phyloP scores from a whole-genome alignment of 2,888 invertebrate species.

The Mesorhabditis sp. region DNA sequence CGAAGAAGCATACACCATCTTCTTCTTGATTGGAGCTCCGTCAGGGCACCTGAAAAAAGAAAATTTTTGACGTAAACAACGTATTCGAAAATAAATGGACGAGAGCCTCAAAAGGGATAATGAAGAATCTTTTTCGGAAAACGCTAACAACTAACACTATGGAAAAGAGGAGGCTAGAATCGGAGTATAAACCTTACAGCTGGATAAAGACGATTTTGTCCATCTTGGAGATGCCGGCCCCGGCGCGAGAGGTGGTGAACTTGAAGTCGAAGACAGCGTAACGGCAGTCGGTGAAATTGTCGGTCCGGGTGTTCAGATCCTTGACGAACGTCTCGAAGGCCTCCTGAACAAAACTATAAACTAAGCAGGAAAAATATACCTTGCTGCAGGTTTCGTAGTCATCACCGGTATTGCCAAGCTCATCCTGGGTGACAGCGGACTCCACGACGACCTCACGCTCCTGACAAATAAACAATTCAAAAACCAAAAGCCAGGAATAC shows the following conservation, averaged over 20 bases:
- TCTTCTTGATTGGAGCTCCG: slow-evolving; percentile 83
- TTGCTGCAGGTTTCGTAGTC: slow-evolving; percentile 57
- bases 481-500: slow-evolving; percentile 16
- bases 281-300: slow-evolving; percentile 80
- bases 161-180: not conserved
- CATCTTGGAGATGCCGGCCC: slow-evolving; percentile 90
- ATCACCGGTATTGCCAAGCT: slow-evolving; percentile 42
- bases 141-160: slow-evolving; percentile 1
- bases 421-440: slow-evolving; percentile 50
- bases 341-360: slow-evolving; percentile 57
- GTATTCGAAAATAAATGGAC: not conserved
- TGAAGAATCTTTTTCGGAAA: not conserved
- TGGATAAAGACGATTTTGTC: slow-evolving; percentile 95
- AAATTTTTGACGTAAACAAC: not conserved
- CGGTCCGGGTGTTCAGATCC: slow-evolving; percentile 74
- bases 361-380: slow-evolving; percentile 3
- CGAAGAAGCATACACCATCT: slow-evolving; percentile 82
- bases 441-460: slow-evolving; percentile 58
- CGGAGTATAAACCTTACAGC: slow-evolving; percentile 66
- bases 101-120: not conserved
- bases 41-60: slow-evolving; percentile 76
- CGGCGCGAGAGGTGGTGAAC: slow-evolving; percentile 81
- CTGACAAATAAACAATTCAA: slow-evolving; percentile 17
- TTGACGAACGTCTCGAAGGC: slow-evolving; percentile 90
- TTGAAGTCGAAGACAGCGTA: slow-evolving; percentile 94